phyloP scores from a whole-genome alignment of 1,140 invertebrate species.

The Dermatophagoides farinae region DNA sequence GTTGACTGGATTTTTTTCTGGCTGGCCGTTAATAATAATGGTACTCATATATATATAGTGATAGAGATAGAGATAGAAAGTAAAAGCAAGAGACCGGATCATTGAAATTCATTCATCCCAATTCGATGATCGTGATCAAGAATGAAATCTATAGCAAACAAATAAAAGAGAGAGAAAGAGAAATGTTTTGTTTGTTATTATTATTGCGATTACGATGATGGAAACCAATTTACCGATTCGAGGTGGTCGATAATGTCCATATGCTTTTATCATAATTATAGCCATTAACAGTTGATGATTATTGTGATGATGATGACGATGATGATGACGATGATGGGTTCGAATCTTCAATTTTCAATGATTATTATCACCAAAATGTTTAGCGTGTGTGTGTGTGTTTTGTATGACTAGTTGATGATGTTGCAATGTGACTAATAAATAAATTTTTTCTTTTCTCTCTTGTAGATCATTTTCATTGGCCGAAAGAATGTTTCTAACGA shows the following conservation, averaged over 20 bases:
- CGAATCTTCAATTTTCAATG: not conserved
- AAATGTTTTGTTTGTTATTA: not conserved
- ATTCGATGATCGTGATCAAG: slow-evolving; percentile 4
- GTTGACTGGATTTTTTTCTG: too few relatives aligned
- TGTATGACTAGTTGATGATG: not conserved
- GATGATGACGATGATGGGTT: too few relatives aligned
- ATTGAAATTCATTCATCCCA: slow-evolving; percentile 1
- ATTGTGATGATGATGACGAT: not conserved
- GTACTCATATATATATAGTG: too few relatives aligned
- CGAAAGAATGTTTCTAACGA: slow-evolving; percentile 25
- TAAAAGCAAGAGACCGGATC: not conserved
- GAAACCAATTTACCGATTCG: not conserved
- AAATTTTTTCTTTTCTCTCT: not conserved
- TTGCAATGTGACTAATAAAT: too few relatives aligned
- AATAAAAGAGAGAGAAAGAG: not conserved
- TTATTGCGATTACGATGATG: not conserved
- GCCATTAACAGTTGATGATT: not conserved
- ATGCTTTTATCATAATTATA: slow-evolving; percentile 11
- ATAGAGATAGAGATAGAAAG: too few relatives aligned
- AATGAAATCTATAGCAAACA: not conserved
- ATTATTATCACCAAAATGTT: not conserved
- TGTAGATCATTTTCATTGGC: slow-evolving; percentile 21
- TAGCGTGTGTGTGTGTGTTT: too few relatives aligned
- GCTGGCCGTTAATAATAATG: too few relatives aligned
- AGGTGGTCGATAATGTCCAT: slow-evolving; percentile 2